A percentile compares a stretch with the other conserved stretches of the same genome.
phyloP scores from a whole-genome alignment of 1,140 invertebrate species.

The Manduca sexta region DNA sequence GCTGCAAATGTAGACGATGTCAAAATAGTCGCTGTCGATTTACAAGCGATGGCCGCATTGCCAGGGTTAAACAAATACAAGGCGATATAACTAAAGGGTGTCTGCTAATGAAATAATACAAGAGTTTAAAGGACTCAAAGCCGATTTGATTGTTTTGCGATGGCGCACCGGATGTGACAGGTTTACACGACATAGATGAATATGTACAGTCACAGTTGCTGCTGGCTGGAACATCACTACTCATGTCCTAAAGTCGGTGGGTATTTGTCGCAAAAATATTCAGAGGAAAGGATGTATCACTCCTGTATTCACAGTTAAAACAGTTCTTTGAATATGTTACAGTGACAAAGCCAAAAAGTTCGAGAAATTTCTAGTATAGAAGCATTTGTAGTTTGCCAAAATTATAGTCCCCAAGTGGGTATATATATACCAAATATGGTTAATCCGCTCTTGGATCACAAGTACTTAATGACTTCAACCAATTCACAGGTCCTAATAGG shows the following conservation, averaged over 20 bases:
- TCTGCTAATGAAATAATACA: conserved; percentile 91
- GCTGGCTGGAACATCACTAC: conserved; percentile 97
- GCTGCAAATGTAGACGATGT: conserved; percentile 74
- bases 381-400: conserved; percentile 94
- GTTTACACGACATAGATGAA: conserved; percentile 97
- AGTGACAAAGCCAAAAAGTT: conserved; percentile 95
- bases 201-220: conserved; percentile 96
- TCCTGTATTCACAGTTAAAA: conserved; percentile 93
- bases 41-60: conserved; percentile 98
- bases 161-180: conserved; percentile 99
- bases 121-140: conserved; percentile 91
- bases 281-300: conserved; percentile 90
- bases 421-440: conserved; percentile 91
- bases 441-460: conserved; percentile 87
- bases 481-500: conserved; percentile 79
- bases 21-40: conserved; percentile 98
- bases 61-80: conserved; percentile 96
- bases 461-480: conserved; percentile 79
- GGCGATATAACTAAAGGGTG: conserved; percentile 97
- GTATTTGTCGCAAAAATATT: conserved; percentile 99
- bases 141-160: conserved; percentile 98
- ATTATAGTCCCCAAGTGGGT: conserved; percentile 86
- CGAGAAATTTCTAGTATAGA: conserved; percentile 97
- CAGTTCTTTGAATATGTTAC: conserved; percentile 93
- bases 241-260: conserved; percentile 88